These are phyloP conservation scores for Druceiella hillmani DNA, from an alignment of 2,888 invertebrate species.

Conservation along the genomic window DNA sequence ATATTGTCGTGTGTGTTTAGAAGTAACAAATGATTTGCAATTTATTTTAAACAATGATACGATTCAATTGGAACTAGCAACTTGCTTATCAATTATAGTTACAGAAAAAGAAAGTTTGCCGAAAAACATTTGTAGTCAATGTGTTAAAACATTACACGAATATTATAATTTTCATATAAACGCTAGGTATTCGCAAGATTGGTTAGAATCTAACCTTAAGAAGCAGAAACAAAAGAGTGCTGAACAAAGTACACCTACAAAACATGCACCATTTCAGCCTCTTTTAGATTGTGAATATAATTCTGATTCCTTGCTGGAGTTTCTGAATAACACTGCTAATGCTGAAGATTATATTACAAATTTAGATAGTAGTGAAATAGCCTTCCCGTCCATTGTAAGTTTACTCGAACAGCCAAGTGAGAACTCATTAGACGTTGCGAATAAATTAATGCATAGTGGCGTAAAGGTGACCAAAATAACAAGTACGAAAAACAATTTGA, in stretches of 20 bases:
- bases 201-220: constrained; percentile 38
- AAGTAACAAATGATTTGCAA: constrained; percentile 36
- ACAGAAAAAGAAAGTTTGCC: constrained; percentile 36
- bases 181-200: constrained; percentile 44
- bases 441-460: constrained; percentile 25
- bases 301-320: constrained; percentile 45
- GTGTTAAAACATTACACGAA: constrained; percentile 37
- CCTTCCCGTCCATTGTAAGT: constrained; percentile 39
- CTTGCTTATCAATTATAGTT: constrained; percentile 37
- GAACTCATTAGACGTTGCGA: constrained; percentile 28
- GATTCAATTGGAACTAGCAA: constrained; percentile 38
- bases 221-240: constrained; percentile 33
- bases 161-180: constrained; percentile 46
- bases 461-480: constrained; percentile 31
- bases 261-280: too few species aligned
- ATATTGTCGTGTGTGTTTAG: constrained; percentile 43
- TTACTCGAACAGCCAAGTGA: constrained; percentile 40
- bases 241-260: constrained; percentile 36
- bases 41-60: constrained; percentile 38
- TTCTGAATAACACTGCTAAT: constrained; percentile 44
- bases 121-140: constrained; percentile 37
- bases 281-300: constrained; percentile 47
- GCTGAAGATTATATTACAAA: constrained; percentile 44
- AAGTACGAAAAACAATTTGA: constrained; percentile 38
- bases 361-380: constrained; percentile 41